Base-by-base conservation (phyloP, 2,888 invertebrate genomes). In the Aspidiotus destructor region DNA sequence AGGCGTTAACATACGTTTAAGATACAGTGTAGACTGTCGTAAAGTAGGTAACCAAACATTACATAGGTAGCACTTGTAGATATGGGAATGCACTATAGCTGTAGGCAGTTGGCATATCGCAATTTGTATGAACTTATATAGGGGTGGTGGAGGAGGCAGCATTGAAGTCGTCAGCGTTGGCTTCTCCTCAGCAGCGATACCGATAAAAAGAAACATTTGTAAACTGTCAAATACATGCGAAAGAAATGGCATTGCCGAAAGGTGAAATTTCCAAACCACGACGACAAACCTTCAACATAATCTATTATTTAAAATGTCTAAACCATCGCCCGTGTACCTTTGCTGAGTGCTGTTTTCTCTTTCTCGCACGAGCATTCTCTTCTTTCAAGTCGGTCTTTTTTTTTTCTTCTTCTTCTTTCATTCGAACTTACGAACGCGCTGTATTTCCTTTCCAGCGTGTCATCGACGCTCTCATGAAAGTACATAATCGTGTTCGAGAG, bases 151-250 rank as follows among this genome's bases (percentile, higher is more conserved):
- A 67, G 60, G 60, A 60, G 67, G 58, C 67, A 67, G 48, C 57
- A 67, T 67, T 67, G 60, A 60, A 42, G 60, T 28, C 28, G 28
- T 28, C 28, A 28, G 28, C 28, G 28, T 28, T 28, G 28, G 67
- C 57, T 42, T 67, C 67, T 67, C 60, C 60, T 67, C 60, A 48
- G 54, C 28, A 65, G 65, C 60, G 60, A 67, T 68, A 61, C 55
- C 61, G 68, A 68, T 68, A 62, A 62, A 69, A 62, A 62, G 69
- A 70, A 69, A 70, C 71, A 71, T 71, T 71, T 71, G 71, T 70
- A 70, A 71, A 71, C 69, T 71, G 71, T 71, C 71, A 71, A 69
- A 71, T 68, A 69, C 71, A 71, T 55, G 62, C 62, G 60, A 44
- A 67, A 67, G 67, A 67, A 67, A 67, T 67, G 67, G 67, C 67